These are phyloP conservation scores for Tichodroma muraria DNA, from an alignment of 2,113 vertebrate species.

Conservation along the genomic window DNA sequence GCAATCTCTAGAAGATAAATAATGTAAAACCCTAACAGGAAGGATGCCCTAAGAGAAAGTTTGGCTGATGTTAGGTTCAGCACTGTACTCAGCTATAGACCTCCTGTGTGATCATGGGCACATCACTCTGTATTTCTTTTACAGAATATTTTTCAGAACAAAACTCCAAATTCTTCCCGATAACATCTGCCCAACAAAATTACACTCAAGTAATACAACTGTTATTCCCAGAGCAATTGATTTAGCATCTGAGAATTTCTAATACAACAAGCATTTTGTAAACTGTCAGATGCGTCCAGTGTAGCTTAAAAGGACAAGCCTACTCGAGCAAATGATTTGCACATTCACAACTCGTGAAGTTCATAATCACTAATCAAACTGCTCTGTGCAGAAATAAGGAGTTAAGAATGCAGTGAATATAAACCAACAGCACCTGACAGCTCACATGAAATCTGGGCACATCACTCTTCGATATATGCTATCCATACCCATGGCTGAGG, in stretches of 20 bases:
- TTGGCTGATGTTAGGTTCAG: neutral
- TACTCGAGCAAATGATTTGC: neutral
- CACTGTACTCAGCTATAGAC: rapidly evolving
- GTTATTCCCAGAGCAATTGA: neutral
- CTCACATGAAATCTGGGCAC: neutral
- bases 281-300: neutral
- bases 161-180: neutral
- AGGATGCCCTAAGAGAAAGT: neutral
- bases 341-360: neutral
- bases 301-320: neutral
- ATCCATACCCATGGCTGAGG: neutral
- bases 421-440: neutral
- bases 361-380: neutral
- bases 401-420: neutral
- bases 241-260: neutral
- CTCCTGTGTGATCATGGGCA: neutral
- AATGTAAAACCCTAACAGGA: neutral
- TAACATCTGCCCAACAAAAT: neutral
- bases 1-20: neutral
- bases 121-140: neutral
- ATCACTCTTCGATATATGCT: neutral
- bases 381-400: neutral
- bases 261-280: neutral
- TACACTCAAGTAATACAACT: neutral
- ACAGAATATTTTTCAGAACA: neutral